Base-by-base conservation (phyloP, 1,140 invertebrate genomes). In the Cydia fagiglandana region DNA sequence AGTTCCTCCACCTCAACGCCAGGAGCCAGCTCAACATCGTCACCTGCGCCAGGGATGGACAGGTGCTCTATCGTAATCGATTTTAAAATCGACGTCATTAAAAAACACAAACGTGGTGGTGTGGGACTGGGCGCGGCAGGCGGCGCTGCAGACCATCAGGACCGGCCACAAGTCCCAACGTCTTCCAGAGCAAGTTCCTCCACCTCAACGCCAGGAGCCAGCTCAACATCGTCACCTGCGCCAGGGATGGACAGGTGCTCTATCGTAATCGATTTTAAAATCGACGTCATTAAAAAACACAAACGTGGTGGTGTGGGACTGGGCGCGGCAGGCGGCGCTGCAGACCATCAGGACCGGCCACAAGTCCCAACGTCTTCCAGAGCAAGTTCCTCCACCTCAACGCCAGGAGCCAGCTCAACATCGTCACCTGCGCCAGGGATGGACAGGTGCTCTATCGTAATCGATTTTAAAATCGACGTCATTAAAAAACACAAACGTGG, bases 101-200 rank as follows among this genome's bases (percentile, higher is more conserved):
- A n/a, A n/a, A n/a, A n/a, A 99, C 93, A 94, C 96, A 10, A 94
- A 95, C 64, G 95, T 98, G 38, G 94, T 97, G 38, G 91, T 99
- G 24, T 99, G 98, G 98, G 96, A 99, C 87, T 99, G 98, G 98
- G 95, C 96, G 13, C 86, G 93, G 6, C 96, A 95, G 76, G 95
- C 95, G 80, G 92, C 94, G 4, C 81, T 95, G 9, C 89, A 96
- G 73, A 93, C 93, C 24, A 96, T 96, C 81, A 94, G 96, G 76
- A 97, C 96, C 66, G 97, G 97, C 2, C 98, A 99, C 89, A 94
- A 94, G 66, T 95, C 95, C n/a, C 45, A 99, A 99, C 91, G 96
- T 99, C 20, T 99, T 98, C 93, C 97, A 98, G 87, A 94, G 95
- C 94, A 98, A 95, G 91, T 95, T 95, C 89, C 88, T 95, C 12